Percentiles rank a stretch among this genome's conserved stretches.
Conservation (phyloP, 2,888 invertebrate species). For the Cephus pulcher region DNA sequence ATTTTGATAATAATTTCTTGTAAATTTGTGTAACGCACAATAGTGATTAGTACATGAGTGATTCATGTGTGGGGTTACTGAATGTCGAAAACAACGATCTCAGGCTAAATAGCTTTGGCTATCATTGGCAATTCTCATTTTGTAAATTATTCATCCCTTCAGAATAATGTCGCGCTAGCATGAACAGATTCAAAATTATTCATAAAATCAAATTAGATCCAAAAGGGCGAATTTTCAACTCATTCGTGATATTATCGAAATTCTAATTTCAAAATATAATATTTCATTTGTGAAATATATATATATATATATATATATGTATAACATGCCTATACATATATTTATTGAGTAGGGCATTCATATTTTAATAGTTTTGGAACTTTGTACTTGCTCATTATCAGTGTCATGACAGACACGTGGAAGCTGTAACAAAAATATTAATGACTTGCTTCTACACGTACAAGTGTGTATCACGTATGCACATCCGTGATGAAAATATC, state of each 20-base stretch:
- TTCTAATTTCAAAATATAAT: background rate
- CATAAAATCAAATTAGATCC: background rate
- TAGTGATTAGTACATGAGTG: no score
- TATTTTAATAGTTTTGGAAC: background rate
- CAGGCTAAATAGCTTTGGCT: background rate
- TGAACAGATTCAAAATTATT: background rate
- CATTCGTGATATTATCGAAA: background rate
- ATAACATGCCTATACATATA: no score
- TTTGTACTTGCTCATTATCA: background rate
- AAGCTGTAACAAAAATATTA: slow-evolving; percentile 20
- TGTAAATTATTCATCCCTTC: background rate
- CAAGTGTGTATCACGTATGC: background rate
- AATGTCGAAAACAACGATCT: no score
- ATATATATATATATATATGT: no score
- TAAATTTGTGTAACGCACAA: no score
- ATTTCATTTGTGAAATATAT: background rate
- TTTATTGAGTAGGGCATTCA: background rate
- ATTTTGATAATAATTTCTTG: no score
- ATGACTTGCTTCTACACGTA: background rate
- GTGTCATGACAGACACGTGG: slow-evolving; percentile 10
- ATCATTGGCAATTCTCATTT: background rate
- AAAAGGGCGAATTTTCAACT: background rate
- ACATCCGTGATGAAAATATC: background rate
- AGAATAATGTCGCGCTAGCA: background rate
- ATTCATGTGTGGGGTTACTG: no score